These are phyloP conservation scores for Entomobrya proxima DNA, from an alignment of 2,888 invertebrate species.

Conservation along the genomic window DNA sequence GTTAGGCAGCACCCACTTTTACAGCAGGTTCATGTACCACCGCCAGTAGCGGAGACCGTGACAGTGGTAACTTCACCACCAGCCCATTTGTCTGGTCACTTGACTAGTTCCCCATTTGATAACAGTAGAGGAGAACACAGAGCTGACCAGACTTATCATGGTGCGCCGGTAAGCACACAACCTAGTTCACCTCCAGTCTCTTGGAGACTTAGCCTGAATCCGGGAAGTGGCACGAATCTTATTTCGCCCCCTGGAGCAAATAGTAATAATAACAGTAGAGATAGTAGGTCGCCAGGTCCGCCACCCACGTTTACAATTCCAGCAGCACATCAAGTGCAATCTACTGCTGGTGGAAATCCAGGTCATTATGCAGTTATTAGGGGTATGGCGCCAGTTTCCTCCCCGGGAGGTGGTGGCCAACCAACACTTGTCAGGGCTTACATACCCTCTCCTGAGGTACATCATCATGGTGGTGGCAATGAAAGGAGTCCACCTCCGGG, in stretches of 20 bases:
- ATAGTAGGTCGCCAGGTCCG: slow-evolving; percentile 25
- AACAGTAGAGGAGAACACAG: background rate
- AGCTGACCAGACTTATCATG: slow-evolving; percentile 50
- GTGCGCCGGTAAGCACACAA: slow-evolving; percentile 38
- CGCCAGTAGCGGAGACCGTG: slow-evolving; percentile 66
- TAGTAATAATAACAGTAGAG: background rate
- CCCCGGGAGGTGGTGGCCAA: slow-evolving; percentile 15
- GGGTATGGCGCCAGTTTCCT: slow-evolving; percentile 26
- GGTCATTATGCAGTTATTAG: slow-evolving; percentile 58
- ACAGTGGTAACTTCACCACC: slow-evolving; percentile 66
- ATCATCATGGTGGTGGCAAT: slow-evolving; percentile 18
- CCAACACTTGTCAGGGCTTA: slow-evolving; percentile 64
- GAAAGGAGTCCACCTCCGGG: slow-evolving; percentile 44
- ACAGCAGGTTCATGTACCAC: slow-evolving; percentile 60
- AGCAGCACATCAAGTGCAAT: slow-evolving; percentile 57
- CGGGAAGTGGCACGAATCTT: slow-evolving; percentile 67
- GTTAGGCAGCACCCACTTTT: slow-evolving; percentile 57
- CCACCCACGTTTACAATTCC: slow-evolving; percentile 60
- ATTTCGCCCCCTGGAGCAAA: slow-evolving; percentile 55
- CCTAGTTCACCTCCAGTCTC: slow-evolving; percentile 62
- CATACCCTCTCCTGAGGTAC: slow-evolving; percentile 57
- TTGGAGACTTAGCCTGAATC: slow-evolving; percentile 64
- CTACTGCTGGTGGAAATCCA: slow-evolving; percentile 47
- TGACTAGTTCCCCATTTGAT: slow-evolving; percentile 8
- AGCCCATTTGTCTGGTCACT: slow-evolving; percentile 38